Conservation (phyloP, 2,888 invertebrate species). For the Athalia rosae region DNA sequence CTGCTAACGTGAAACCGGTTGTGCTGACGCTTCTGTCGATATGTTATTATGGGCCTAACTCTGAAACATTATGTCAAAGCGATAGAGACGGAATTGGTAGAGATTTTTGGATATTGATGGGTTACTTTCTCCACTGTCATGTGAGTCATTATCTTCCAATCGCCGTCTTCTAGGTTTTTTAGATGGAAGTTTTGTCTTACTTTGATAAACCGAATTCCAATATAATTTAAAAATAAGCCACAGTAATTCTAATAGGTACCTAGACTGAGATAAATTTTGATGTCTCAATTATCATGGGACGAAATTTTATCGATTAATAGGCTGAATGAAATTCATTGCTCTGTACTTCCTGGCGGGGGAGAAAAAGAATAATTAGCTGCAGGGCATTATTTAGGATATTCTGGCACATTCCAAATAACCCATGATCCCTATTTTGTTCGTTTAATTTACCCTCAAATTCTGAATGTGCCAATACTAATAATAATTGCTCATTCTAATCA, state of each 20-base stretch:
- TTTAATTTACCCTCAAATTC: constrained; percentile 2
- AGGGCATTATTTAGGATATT: not conserved
- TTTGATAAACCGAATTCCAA: too few species aligned
- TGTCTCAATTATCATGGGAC: too few species aligned
- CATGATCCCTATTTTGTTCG: not conserved
- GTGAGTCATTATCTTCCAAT: not conserved
- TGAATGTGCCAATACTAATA: constrained; percentile 25
- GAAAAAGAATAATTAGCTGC: not conserved
- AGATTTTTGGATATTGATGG: constrained; percentile 17
- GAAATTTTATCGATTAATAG: too few species aligned
- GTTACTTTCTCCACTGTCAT: constrained; percentile 15
- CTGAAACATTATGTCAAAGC: too few species aligned
- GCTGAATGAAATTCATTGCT: not conserved
- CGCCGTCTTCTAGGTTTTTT: constrained; percentile 12
- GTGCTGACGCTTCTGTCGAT: too few species aligned
- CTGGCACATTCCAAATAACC: constrained; percentile 33
- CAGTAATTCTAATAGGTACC: too few species aligned
- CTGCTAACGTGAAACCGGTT: too few species aligned
- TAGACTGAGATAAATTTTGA: too few species aligned
- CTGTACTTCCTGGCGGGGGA: constrained; percentile 1
- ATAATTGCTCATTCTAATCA: constrained; percentile 25
- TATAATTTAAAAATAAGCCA: too few species aligned
- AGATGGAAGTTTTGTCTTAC: not conserved
- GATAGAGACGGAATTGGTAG: not conserved
- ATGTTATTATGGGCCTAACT: too few species aligned